A percentile compares a stretch with the other conserved stretches of the same genome.
phyloP scores from a whole-genome alignment of 1,140 invertebrate species.

The Sinella curviseta region DNA sequence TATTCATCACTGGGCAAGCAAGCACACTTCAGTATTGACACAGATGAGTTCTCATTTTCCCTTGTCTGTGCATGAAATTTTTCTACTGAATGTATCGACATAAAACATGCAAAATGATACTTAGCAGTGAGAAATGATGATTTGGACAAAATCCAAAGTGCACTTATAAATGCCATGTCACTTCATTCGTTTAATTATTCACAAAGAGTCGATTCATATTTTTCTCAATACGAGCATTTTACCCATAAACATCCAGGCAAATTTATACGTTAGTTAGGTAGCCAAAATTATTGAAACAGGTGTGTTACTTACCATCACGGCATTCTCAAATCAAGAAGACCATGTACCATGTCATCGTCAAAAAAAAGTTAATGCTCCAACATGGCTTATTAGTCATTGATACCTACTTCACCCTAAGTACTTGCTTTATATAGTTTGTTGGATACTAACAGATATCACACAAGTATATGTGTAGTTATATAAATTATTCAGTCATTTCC shows the following conservation, averaged over 20 bases:
- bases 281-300: slow-evolving; percentile 20
- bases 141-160: slow-evolving; percentile 2
- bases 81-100: neutral
- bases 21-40: slow-evolving; percentile 9
- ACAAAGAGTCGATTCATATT: neutral
- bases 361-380: neutral
- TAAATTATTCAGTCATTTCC: neutral
- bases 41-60: slow-evolving; percentile 9
- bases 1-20: slow-evolving; percentile 1
- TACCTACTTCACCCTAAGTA: no score
- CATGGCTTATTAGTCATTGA: slow-evolving; percentile 8
- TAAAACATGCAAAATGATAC: slow-evolving; percentile 13
- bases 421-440: no score
- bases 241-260: neutral
- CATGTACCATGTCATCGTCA: neutral
- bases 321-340: neutral
- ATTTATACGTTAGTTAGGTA: neutral
- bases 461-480: neutral
- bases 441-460: no score
- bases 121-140: neutral
- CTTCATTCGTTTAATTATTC: slow-evolving; percentile 8
- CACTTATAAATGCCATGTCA: slow-evolving; percentile 15
- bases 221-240: neutral
- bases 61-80: neutral
- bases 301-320: neutral